Conservation (phyloP, 2,797 vertebrate species). For the Myotis myotis region DNA sequence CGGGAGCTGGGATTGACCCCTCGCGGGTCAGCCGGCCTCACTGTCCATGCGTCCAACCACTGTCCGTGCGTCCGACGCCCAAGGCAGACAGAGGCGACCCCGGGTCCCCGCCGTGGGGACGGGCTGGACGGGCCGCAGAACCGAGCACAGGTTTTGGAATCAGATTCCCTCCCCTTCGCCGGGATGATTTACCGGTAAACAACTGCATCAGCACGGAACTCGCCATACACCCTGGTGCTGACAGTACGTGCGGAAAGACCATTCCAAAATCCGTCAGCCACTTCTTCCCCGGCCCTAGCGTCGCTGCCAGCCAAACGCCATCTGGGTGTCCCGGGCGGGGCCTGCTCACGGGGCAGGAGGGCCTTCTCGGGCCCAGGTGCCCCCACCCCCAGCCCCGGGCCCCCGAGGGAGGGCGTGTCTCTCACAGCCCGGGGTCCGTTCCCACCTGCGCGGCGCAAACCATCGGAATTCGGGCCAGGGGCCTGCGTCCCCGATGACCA, state of each 20-base stretch:
- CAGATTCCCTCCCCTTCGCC: slow-evolving; percentile 78
- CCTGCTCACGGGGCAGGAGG: background rate
- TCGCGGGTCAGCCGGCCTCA: slow-evolving; percentile 76
- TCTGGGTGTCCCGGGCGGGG: background rate
- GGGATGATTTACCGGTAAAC: slow-evolving; percentile 70
- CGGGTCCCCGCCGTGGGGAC: slow-evolving; percentile 64
- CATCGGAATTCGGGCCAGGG: rapidly evolving
- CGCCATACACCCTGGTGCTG: slow-evolving; percentile 68
- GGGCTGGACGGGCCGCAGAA: slow-evolving; percentile 19
- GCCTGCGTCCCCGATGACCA: no score
- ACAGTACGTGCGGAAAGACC: slow-evolving; percentile 26
- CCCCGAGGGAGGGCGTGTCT: rapidly evolving
- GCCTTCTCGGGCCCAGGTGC: rapidly evolving
- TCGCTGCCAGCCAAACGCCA: no score
- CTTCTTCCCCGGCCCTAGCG: slow-evolving; percentile 14
- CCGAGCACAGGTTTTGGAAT: slow-evolving; percentile 43
- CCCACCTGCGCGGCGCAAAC: rapidly evolving
- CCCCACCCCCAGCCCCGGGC: background rate
- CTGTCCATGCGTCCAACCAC: background rate
- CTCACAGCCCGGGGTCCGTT: rapidly evolving
- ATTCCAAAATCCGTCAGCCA: slow-evolving; percentile 74
- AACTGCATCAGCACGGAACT: slow-evolving; percentile 78
- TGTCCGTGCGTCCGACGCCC: rapidly evolving
- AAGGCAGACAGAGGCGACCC: background rate
- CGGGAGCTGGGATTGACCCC: slow-evolving; percentile 77